Evolutionary conservation across 2,888 invertebrate species (phyloP), one percentile per base, ranked within the genome.

Genomic region (Amphipoea oculea): DNA sequence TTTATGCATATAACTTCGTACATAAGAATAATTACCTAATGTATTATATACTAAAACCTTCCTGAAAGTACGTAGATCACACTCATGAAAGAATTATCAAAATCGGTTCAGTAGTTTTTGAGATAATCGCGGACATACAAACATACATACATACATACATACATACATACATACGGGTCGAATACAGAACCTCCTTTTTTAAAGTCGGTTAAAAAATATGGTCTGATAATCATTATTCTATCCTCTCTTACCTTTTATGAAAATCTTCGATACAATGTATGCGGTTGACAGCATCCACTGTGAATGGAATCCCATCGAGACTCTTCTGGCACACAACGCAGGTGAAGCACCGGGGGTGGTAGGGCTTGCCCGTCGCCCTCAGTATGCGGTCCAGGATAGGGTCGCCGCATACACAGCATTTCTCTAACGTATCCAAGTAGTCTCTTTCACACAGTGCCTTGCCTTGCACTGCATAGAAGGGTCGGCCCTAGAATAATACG

Each of bases 261-360:
- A 99, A 99, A 96, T 99, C 99, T 91, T 99, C 99, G 92, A 99
- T 99, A 94, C 99, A 99, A 94, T 99, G 99, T 90, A 99, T 99
- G 93, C 99, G 98, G 96, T 99, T 99, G 4, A 99, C 99, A 51
- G 99, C 99, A 96, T 99, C 99, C 1, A 99, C 99, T 1, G 99
- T 99, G 93, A 99, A 99, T 0, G 99, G 99, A 92, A 99, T 99
- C 0, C 99, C 99, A 95, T 99, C 99, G 48, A 99, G 97, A 91
- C 99, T 99, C 94, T 99, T 99, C 67, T 98, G 98, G 94, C 99
- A 99, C 3, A 99, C 98, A 3, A 99, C 98, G 95, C 99, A 99
- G 3, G 98, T 98, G 94, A 99, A 99, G 95, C 99, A 99, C 82
- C 98, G 98, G 0, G 99, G 99, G 96, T 99, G 99, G 96, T 99